Evolutionary conservation across 2,888 invertebrate species (phyloP).

Genomic region (Branchinecta sandiegonensis): DNA sequence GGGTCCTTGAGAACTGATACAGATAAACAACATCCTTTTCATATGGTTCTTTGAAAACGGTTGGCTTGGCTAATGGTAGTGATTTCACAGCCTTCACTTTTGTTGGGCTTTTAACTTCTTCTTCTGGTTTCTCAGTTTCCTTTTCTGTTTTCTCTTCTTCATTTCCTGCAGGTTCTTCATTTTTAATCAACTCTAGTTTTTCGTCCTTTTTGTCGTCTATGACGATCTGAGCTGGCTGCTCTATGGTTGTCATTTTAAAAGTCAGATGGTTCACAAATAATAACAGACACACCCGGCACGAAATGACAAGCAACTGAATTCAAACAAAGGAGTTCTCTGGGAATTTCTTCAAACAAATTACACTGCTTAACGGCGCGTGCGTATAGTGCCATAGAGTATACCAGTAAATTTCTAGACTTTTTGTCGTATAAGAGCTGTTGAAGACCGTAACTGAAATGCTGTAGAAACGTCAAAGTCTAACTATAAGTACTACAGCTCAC

Average conservation of each 20-base stretch:
- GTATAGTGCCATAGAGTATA: too few relatives aligned
- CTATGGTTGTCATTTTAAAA: slow-evolving; percentile 17
- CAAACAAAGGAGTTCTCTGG: too few relatives aligned
- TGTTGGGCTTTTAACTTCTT: slow-evolving; percentile 27
- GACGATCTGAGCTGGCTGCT: slow-evolving; percentile 24
- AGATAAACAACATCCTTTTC: slow-evolving; percentile 86
- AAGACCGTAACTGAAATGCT: too few relatives aligned
- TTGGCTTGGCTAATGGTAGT: slow-evolving; percentile 49
- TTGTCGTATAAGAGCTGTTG: too few relatives aligned
- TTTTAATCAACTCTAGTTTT: slow-evolving; percentile 27
- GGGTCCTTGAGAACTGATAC: slow-evolving; percentile 83
- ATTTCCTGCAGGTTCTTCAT: slow-evolving; percentile 27
- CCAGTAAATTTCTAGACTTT: too few relatives aligned
- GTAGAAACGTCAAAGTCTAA: too few relatives aligned
- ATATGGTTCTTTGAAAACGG: slow-evolving; percentile 71
- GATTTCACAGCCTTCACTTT: slow-evolving; percentile 25
- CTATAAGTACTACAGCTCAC: too few relatives aligned
- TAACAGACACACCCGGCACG: too few relatives aligned
- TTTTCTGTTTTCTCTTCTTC: slow-evolving; percentile 28
- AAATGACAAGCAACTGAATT: too few relatives aligned
- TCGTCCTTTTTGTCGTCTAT: slow-evolving; percentile 26
- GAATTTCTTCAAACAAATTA: too few relatives aligned
- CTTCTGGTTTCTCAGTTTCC: slow-evolving; percentile 27
- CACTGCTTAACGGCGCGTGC: too few relatives aligned
- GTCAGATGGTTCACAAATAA: too few relatives aligned